These are phyloP conservation scores for Cheilosia vulpina DNA, from an alignment of 2,888 invertebrate species.

Conservation along the genomic window DNA sequence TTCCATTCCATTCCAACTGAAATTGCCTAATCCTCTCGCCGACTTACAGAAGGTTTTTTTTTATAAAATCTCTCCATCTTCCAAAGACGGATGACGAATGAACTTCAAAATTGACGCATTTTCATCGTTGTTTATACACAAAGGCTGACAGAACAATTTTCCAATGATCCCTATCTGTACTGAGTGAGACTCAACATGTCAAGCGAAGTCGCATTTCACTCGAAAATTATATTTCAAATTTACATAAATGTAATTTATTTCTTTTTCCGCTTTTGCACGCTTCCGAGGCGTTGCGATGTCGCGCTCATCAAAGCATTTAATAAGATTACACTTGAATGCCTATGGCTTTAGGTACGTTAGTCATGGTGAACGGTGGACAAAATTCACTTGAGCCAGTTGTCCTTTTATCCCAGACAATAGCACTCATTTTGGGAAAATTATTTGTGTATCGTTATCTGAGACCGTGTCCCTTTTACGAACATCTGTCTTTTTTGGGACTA, in stretches of 20 bases:
- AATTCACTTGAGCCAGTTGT: neutral
- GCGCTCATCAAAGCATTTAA: constrained; percentile 11
- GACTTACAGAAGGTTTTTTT: neutral
- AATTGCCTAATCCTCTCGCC: neutral
- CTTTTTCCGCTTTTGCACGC: neutral
- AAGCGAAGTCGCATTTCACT: neutral
- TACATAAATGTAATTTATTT: constrained; percentile 18
- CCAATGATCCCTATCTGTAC: neutral
- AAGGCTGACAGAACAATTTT: neutral
- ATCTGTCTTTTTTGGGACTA: constrained; percentile 2
- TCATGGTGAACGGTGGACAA: neutral
- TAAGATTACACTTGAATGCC: constrained; percentile 4
- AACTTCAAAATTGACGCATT: neutral
- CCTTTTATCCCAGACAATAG: constrained; percentile 16
- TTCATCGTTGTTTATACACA: neutral
- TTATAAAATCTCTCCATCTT: neutral
- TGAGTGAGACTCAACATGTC: neutral
- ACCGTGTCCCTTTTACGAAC: neutral
- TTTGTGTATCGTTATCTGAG: neutral
- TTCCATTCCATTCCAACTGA: neutral
- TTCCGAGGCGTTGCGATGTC: neutral
- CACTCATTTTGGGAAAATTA: neutral
- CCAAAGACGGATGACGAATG: neutral
- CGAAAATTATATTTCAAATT: constrained; percentile 13
- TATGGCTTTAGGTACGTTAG: constrained; percentile 1